Evolutionary conservation across 2,797 vertebrate species (phyloP).

Genomic region (Anomalospiza imberbis): DNA sequence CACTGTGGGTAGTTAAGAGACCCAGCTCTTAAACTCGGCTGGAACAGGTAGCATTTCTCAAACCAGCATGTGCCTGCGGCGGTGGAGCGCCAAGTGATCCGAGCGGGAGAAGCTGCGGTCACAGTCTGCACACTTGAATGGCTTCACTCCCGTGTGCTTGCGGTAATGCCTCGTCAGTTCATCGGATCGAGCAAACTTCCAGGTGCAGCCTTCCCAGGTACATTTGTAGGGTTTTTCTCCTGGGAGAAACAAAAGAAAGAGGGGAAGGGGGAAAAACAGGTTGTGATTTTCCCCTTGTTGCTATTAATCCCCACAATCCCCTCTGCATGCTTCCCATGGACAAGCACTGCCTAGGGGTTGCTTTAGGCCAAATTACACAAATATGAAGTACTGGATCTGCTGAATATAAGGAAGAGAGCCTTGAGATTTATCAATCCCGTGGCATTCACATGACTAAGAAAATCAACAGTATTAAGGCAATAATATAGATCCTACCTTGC

Average conservation of each 20-base stretch:
- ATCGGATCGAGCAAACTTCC: constrained; percentile 99
- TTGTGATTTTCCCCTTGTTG: constrained; percentile 22
- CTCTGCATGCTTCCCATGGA: neutral
- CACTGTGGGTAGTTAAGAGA: constrained; percentile 81
- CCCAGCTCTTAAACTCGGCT: constrained; percentile 83
- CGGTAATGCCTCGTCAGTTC: constrained; percentile 99
- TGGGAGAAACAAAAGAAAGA: constrained; percentile 67
- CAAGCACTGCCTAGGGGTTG: neutral
- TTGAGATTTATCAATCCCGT: constrained; percentile 16
- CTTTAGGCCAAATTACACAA: constrained; percentile 32
- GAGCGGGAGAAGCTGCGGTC: constrained; percentile 99
- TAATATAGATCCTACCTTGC: constrained; percentile 46
- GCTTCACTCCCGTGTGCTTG: constrained; percentile 99
- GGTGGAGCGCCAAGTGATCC: constrained; percentile 97
- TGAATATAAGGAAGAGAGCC: constrained; percentile 16
- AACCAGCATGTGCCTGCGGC: constrained; percentile 97
- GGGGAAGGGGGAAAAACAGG: neutral
- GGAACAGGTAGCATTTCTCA: constrained; percentile 77
- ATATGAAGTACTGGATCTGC: neutral
- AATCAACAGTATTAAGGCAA: constrained; percentile 39
- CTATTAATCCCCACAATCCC: neutral
- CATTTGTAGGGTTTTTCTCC: constrained; percentile 99
- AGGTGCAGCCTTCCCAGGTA: constrained; percentile 99
- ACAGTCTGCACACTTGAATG: constrained; percentile 99
- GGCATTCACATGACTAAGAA: constrained; percentile 21